Evolutionary conservation across 2,797 vertebrate genomes (phyloP).

Genomic region (Masticophis lateralis): DNA sequence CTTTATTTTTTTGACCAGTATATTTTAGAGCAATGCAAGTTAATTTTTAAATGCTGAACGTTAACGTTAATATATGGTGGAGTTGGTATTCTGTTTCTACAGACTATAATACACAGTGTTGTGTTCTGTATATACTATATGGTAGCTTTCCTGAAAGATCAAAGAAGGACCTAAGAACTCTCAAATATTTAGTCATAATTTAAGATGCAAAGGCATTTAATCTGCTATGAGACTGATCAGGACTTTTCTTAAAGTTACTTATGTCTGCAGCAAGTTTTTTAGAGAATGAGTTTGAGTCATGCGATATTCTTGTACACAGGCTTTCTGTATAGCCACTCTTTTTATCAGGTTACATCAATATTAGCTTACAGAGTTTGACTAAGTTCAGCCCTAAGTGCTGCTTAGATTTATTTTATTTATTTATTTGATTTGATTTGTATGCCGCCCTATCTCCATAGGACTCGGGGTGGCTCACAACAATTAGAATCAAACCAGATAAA

Average conservation of each 20-base stretch:
- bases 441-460: no score
- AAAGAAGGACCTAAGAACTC: not conserved
- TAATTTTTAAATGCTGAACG: slow-evolving; percentile 15
- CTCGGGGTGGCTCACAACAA: no score
- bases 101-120: not conserved
- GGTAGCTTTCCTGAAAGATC: not conserved
- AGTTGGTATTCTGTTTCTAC: not conserved
- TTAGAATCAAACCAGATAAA: no score
- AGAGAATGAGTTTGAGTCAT: not conserved
- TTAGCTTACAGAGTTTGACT: not conserved
- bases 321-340: not conserved
- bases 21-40: not conserved
- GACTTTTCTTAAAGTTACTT: not conserved
- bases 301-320: not conserved
- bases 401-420: not conserved
- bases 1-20: no score
- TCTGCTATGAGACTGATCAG: not conserved
- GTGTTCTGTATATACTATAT: not conserved
- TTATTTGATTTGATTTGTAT: no score
- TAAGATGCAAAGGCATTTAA: not conserved
- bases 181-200: not conserved
- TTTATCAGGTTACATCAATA: not conserved
- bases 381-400: not conserved
- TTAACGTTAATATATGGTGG: not conserved
- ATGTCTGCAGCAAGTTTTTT: not conserved